Evolutionary conservation across 2,113 vertebrate genomes (phyloP).

Genomic region (Thalassoma bifasciatum): DNA sequence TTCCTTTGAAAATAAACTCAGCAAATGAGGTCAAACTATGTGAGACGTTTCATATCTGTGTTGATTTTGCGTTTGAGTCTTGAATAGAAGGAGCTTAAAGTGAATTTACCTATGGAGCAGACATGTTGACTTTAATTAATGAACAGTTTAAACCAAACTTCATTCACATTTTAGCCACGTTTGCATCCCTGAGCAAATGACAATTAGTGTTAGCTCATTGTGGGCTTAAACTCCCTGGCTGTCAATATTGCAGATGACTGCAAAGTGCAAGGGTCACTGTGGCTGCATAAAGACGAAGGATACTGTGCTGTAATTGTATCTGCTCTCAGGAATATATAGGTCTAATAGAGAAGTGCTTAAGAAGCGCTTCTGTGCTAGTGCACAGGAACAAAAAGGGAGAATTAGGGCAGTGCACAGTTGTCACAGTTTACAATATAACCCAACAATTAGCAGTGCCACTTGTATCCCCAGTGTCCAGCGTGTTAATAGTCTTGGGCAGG

Average conservation of each 20-base stretch:
- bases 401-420: slow-evolving; percentile 62
- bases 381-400: slow-evolving; percentile 45
- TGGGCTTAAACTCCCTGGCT: slow-evolving; percentile 42
- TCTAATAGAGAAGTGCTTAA: slow-evolving; percentile 36
- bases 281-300: slow-evolving; percentile 33
- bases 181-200: slow-evolving; percentile 39
- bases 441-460: slow-evolving; percentile 74
- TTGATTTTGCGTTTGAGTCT: slow-evolving; percentile 34
- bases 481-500: slow-evolving; percentile 77
- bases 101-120: slow-evolving; percentile 45
- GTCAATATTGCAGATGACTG: slow-evolving; percentile 51
- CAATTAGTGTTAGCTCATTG: slow-evolving; percentile 60
- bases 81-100: slow-evolving; percentile 10
- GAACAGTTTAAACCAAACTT: slow-evolving; percentile 28
- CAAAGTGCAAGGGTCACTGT: slow-evolving; percentile 46
- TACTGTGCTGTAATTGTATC: slow-evolving; percentile 13
- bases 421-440: slow-evolving; percentile 68
- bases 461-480: slow-evolving; percentile 58
- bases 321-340: slow-evolving; percentile 24
- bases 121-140: slow-evolving; percentile 63
- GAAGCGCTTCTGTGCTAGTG: slow-evolving; percentile 25
- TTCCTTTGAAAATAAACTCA: slow-evolving; percentile 60
- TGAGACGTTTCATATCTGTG: slow-evolving; percentile 27
- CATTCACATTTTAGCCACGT: slow-evolving; percentile 47
- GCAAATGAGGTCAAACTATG: slow-evolving; percentile 45